Percentiles rank a stretch among this genome's conserved stretches.
Evolutionary conservation across 2,888 invertebrate species (phyloP).

Genomic region (Leucophora obtusa): DNA sequence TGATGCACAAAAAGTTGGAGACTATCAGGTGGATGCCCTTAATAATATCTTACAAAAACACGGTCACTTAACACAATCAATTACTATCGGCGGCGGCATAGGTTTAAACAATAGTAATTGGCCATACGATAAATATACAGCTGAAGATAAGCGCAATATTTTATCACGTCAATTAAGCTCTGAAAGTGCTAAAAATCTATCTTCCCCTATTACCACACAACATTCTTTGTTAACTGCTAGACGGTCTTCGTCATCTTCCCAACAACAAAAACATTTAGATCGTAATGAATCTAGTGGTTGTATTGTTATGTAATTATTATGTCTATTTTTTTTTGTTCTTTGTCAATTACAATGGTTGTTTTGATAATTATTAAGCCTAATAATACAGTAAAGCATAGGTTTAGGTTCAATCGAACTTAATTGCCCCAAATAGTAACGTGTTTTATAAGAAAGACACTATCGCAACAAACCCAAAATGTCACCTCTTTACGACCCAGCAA

Average conservation of each 20-base stretch:
- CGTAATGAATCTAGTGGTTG: constrained; percentile 67
- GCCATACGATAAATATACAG: constrained; percentile 57
- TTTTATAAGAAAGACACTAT: too few relatives aligned
- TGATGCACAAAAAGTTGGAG: constrained; percentile 42
- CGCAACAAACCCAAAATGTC: too few relatives aligned
- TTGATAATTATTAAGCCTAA: too few relatives aligned
- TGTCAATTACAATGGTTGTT: too few relatives aligned
- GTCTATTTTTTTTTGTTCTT: constrained; percentile 1
- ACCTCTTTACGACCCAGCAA: too few relatives aligned
- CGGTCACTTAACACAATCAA: constrained; percentile 37
- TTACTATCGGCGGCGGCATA: not conserved
- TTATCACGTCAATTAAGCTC: constrained; percentile 64
- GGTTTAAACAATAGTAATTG: constrained; percentile 66
- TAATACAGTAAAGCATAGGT: too few relatives aligned
- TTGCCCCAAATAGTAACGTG: too few relatives aligned
- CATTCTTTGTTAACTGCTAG: constrained; percentile 29
- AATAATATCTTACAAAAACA: constrained; percentile 34
- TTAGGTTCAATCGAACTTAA: too few relatives aligned
- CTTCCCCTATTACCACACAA: constrained; percentile 25
- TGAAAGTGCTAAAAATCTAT: constrained; percentile 48
- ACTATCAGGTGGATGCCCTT: constrained; percentile 41
- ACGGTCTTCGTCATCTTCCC: constrained; percentile 16
- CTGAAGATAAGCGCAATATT: constrained; percentile 68
- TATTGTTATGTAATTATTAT: constrained; percentile 68
- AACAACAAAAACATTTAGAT: constrained; percentile 32